Conservation (phyloP, 2,888 invertebrate species). For the Thyatira batis region DNA sequence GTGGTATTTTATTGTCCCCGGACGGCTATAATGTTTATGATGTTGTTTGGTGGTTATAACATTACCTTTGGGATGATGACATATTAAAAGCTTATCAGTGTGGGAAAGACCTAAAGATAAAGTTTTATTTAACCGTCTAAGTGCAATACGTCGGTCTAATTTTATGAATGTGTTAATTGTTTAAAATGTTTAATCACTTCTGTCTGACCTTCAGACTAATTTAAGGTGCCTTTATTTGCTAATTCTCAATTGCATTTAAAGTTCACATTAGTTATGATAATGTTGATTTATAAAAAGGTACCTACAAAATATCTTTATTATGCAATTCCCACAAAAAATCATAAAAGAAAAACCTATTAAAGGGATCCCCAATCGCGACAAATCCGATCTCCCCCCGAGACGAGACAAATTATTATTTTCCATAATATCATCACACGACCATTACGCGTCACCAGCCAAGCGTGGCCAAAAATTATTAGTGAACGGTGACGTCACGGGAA, state of each 20-base stretch:
- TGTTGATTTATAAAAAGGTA: background rate
- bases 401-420: conserved; percentile 78
- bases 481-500: conserved; percentile 30
- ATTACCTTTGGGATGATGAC: conserved; percentile 35
- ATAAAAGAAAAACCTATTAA: conserved; percentile 51
- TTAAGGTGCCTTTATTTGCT: background rate
- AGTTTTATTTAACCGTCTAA: background rate
- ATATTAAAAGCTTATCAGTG: conserved; percentile 8
- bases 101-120: conserved; percentile 18
- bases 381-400: conserved; percentile 44
- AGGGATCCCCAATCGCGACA: conserved; percentile 35
- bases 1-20: conserved; percentile 65
- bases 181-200: background rate
- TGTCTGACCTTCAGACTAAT: background rate
- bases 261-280: background rate
- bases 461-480: conserved; percentile 74
- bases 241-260: background rate
- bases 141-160: background rate
- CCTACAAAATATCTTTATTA: background rate
- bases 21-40: conserved; percentile 62
- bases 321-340: conserved; percentile 43
- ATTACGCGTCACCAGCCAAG: conserved; percentile 65
- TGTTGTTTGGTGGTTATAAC: conserved; percentile 45
- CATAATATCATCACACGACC: conserved; percentile 76
- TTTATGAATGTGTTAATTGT: background rate